Conservation (phyloP, 1,140 invertebrate species). For the Yoshiicerus persimilis region DNA sequence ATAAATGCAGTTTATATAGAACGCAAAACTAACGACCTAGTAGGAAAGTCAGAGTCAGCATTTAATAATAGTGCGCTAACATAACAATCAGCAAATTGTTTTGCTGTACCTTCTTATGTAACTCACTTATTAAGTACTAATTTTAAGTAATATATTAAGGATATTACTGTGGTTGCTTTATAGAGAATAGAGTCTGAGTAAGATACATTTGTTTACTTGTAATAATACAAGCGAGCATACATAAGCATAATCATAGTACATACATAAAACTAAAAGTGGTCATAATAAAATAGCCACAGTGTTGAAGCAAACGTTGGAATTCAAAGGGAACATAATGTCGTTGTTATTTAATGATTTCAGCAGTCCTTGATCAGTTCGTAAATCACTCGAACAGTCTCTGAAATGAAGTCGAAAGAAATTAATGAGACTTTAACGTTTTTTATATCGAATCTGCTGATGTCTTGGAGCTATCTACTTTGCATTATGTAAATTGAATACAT, state of each 20-base stretch:
- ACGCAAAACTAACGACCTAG: not conserved
- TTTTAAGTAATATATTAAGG: not conserved
- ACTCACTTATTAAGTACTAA: not conserved
- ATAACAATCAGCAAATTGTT: not conserved
- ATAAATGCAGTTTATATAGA: not conserved
- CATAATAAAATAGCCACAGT: not conserved
- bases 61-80: not conserved
- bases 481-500: not conserved
- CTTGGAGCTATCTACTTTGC: not conserved
- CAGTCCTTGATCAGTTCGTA: constrained; percentile 29
- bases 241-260: not conserved
- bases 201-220: not conserved
- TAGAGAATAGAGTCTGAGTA: not conserved
- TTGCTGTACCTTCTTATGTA: not conserved
- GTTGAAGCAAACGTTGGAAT: not conserved
- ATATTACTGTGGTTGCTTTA: not conserved
- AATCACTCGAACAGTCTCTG: constrained; percentile 13
- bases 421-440: constrained; percentile 1
- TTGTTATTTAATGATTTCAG: constrained; percentile 14
- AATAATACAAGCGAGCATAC: not conserved
- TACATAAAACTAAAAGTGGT: not conserved
- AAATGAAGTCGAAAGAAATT: constrained; percentile 10
- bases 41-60: not conserved
- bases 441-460: not conserved
- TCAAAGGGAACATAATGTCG: not conserved